Evolutionary conservation across 2,113 vertebrate species (phyloP), one percentile per base, ranked within the genome.

Genomic region (Vulpes lagopus): DNA sequence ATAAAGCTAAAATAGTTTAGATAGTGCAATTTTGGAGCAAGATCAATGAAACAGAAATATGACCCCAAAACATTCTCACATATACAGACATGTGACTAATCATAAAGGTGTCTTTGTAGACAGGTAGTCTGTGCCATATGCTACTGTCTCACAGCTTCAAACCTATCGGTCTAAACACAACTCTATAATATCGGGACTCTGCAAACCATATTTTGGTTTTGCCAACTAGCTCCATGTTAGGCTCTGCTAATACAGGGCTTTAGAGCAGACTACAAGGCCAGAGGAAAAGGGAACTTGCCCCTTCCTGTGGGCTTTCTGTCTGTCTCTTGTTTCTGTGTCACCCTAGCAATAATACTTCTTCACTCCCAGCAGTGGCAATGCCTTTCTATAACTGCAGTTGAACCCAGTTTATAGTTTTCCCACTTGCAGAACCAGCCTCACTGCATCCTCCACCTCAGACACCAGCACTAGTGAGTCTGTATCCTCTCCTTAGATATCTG

Each of bases 181-280:
- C 32, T 91, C 32, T 94, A 14, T 32, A 71, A 64, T 23, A 59
- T 27, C 67, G 6, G 53, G 20, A 87, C 59, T 69, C 57, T 73
- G 32, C 71, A 96, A 89, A 94, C 1, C 62, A 71, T 23, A 73
- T 32, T 96, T 80, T 73, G 64, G 78, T 83, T 94, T 94, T 94
- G 57, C 49, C 92, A 94, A 51, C 49, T 35, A 60, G 96, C 32
- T 97, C 69, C 83, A 89, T 38, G 62, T 79, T 92, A 81, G 62
- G 64, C 16, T 92, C 79, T 89, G 84, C 35, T 85, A 81, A 60
- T 4, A 82, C 8, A 8, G 32, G 20, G 19, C 19, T 78, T 60
- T 10, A 32, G 3, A 22, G 2, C 8, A 55, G 30, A 59, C 22
- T 64, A 49, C 23, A 94, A 88, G 22, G 35, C 14, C 74, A 10